Percentiles rank a stretch among this genome's conserved stretches.
phyloP scores from a whole-genome alignment of 2,797 vertebrate species.

The Taenioides sp. region DNA sequence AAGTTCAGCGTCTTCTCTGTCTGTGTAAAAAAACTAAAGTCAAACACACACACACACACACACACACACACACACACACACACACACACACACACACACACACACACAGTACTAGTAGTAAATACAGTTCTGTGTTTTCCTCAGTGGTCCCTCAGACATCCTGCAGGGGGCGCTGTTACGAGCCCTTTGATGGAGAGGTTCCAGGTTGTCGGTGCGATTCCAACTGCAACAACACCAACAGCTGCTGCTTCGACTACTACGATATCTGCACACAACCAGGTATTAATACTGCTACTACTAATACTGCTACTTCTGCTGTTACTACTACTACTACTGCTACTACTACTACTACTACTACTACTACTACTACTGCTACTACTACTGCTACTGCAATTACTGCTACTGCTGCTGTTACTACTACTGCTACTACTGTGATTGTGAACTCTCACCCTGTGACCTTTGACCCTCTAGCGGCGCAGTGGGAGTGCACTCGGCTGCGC shows the following conservation, averaged over 20 bases:
- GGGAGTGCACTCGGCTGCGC: conserved; percentile 71
- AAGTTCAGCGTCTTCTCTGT: too few relatives aligned
- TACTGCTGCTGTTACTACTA: too few relatives aligned
- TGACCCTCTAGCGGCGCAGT: conserved; percentile 60
- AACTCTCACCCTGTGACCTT: too few relatives aligned
- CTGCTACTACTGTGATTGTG: not conserved
- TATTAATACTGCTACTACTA: conserved; percentile 21
- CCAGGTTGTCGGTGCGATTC: conserved; percentile 70
- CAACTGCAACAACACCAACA: conserved; percentile 40
- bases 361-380: too few relatives aligned
- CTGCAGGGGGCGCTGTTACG: conserved; percentile 70
- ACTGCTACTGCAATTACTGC: too few relatives aligned
- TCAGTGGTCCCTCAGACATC: conserved; percentile 49
- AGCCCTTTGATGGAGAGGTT: conserved; percentile 46
- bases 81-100: too few relatives aligned
- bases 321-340: not conserved
- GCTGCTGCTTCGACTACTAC: conserved; percentile 73
- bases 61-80: too few relatives aligned
- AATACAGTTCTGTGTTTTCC: not conserved
- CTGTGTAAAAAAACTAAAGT: too few relatives aligned
- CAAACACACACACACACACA: too few relatives aligned
- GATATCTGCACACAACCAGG: conserved; percentile 66
- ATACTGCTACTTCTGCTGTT: not conserved
- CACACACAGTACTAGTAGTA: too few relatives aligned
- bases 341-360: too few relatives aligned